phyloP scores from a whole-genome alignment of 2,797 vertebrate species.

The Odontamblyopus lacepedii region DNA sequence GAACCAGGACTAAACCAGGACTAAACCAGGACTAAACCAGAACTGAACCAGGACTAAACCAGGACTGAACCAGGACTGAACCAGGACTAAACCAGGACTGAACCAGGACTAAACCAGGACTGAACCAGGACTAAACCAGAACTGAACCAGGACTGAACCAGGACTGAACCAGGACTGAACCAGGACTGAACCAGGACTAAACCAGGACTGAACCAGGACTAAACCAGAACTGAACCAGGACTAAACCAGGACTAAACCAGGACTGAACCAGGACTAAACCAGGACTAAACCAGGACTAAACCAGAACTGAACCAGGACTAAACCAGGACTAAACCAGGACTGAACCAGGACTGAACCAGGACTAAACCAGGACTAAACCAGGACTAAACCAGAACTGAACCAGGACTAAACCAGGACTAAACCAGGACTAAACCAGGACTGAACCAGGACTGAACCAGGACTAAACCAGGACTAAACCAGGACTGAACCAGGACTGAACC shows the following conservation, averaged over 20 bases:
- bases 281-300: too few relatives aligned
- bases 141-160: neutral
- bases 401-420: too few relatives aligned
- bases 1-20: too few relatives aligned
- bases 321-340: too few relatives aligned
- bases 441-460: neutral
- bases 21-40: too few relatives aligned
- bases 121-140: neutral
- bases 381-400: too few relatives aligned
- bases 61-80: too few relatives aligned
- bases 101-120: neutral
- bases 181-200: too few relatives aligned
- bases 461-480: neutral
- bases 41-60: too few relatives aligned
- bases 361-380: neutral
- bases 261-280: too few relatives aligned
- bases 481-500: neutral
- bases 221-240: neutral
- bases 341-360: neutral
- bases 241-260: neutral
- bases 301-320: too few relatives aligned
- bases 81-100: neutral
- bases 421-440: neutral
- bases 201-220: too few relatives aligned
- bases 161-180: neutral